Base-by-base conservation (phyloP, 1,140 invertebrate genomes). In the Drusus annulatus region DNA sequence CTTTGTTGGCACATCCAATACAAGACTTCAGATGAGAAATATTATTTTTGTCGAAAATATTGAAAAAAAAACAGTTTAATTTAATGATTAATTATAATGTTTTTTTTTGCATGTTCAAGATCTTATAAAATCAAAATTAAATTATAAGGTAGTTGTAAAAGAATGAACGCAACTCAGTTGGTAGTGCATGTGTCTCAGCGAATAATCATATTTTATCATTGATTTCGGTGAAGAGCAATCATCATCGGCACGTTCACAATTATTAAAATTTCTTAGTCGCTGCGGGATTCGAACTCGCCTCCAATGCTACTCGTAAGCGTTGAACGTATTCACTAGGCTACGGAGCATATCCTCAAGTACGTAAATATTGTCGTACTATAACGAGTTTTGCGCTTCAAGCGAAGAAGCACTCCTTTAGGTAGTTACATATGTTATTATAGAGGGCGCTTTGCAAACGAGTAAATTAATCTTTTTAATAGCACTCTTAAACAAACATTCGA, bases 151-250 rank as follows among this genome's bases (percentile, higher is more conserved):
- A n/a, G n/a, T n/a, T n/a, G n/a, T n/a, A 62, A 65, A 45, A 45
- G 50, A 68, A 31, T 68, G 63, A 68, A 68, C 56, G 36, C 36
- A 45, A 13, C 74, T 76, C 74, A 76, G 74, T 63, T 76, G 74
- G 74, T 76, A 76, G 74, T 76, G 74, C 74, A 76, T 76, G 74
- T 76, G 16, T 76, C 52, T 62, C 58, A 45, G 68, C 31, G 28
- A 56, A 62, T 63, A 76, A 76, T 76, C 74, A 76, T 62, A 62
- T 16, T 21, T 36, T 62, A 17, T 76, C 74, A 76, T 76, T 45
- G 23, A 63, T 71, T 50, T 76, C 56, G 74, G 74, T 76, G 74
- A 76, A 56, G 45, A 75, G 58, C 58, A 60, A 62, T 76, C 74
- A 76, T 76, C 74, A 76, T 76, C 7, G 74, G 56, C 21, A 23